A percentile compares a stretch with the other conserved stretches of the same genome.
phyloP scores from a whole-genome alignment of 2,113 vertebrate species.

The Rhinopomastus cyanomelas region DNA sequence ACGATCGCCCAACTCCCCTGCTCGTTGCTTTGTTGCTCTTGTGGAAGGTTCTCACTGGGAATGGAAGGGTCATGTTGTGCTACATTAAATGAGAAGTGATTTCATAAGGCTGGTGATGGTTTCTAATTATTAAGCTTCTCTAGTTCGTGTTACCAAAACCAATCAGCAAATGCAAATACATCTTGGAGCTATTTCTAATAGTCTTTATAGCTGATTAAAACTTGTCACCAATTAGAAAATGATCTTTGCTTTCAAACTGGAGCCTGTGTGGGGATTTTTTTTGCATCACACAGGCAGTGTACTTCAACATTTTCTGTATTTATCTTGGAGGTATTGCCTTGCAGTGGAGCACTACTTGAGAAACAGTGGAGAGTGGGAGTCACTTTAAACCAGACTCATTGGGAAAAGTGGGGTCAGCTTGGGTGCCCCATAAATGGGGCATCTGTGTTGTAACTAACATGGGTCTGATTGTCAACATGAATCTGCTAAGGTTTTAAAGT shows the following conservation, averaged over 20 bases:
- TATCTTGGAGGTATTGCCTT: not conserved
- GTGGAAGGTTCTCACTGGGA: constrained; percentile 27
- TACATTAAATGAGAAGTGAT: constrained; percentile 22
- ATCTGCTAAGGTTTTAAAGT: not conserved
- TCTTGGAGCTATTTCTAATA: not conserved
- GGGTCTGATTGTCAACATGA: rapidly evolving
- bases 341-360: not conserved
- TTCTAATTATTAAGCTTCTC: not conserved
- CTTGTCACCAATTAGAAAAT: not conserved
- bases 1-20: not conserved
- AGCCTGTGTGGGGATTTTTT: not conserved
- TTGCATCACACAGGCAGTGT: not conserved
- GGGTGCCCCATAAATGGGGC: not conserved
- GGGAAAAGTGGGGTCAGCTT: not conserved
- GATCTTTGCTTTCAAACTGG: not conserved
- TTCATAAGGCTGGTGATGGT: not conserved
- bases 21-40: constrained; percentile 21
- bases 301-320: not conserved
- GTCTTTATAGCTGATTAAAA: not conserved
- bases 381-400: not conserved
- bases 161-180: not conserved
- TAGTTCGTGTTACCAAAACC: not conserved
- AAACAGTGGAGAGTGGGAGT: not conserved
- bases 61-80: not conserved
- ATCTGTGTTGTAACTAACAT: not conserved